Conservation (phyloP, 2,888 invertebrate genomes). For the Stenodera caucasica region DNA sequence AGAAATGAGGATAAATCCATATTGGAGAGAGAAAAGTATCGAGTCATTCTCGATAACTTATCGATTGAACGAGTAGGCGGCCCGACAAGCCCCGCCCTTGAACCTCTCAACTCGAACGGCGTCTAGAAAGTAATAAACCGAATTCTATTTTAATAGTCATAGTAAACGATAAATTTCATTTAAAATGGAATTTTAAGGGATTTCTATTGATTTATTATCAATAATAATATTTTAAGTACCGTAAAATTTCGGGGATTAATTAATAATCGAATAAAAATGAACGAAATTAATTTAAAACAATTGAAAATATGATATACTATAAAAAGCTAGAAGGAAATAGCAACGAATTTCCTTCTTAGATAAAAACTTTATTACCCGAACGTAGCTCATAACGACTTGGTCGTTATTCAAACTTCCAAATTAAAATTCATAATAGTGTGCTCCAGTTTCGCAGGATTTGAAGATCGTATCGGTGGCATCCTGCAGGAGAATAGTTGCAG, state of each 20-base stretch:
- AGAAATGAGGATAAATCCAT: not conserved
- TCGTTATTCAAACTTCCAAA: constrained; percentile 32
- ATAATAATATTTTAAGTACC: not conserved
- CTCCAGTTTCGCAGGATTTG: constrained; percentile 28
- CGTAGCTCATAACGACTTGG: constrained; percentile 28
- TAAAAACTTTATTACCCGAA: constrained; percentile 32
- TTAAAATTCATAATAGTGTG: constrained; percentile 36
- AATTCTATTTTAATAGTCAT: not conserved
- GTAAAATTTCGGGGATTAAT: too few relatives aligned
- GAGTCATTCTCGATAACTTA: too few relatives aligned
- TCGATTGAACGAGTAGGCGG: too few relatives aligned
- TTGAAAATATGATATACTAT: not conserved
- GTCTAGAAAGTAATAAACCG: not conserved
- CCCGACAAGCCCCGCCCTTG: too few relatives aligned
- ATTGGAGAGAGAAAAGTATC: not conserved
- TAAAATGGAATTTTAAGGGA: not conserved
- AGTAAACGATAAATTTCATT: not conserved
- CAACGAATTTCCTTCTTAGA: constrained; percentile 30
- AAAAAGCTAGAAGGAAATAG: constrained; percentile 19
- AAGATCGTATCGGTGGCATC: constrained; percentile 27
- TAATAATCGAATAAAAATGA: too few relatives aligned
- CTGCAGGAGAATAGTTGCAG: too few relatives aligned
- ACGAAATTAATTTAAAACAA: not conserved
- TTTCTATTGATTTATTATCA: not conserved
- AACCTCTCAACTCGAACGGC: too few relatives aligned